A percentile compares a stretch with the other conserved stretches of the same genome.
Conservation (phyloP, 2,888 invertebrate species). For the Ormyrus labotus region DNA sequence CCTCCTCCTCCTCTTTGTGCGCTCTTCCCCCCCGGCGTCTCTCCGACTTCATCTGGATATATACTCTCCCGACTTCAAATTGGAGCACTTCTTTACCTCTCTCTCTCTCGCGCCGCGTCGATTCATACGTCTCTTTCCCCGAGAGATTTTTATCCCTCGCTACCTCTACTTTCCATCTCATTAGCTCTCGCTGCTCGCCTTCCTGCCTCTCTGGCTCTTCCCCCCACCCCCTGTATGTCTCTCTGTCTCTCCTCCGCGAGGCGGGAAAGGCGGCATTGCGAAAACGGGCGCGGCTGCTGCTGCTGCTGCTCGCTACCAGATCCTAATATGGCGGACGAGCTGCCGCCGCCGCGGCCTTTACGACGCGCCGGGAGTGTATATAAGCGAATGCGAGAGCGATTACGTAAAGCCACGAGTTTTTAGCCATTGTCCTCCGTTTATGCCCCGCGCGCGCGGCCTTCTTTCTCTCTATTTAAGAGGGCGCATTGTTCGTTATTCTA, state of each 20-base stretch:
- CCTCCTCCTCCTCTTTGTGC: too few relatives aligned
- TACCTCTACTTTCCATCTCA: conserved; percentile 46
- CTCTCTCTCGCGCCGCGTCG: background rate
- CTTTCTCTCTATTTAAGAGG: background rate
- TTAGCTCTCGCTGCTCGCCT: conserved; percentile 30
- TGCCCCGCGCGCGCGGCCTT: background rate
- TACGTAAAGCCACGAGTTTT: conserved; percentile 23
- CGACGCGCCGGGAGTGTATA: background rate
- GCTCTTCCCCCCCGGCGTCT: too few relatives aligned
- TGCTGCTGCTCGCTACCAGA: conserved; percentile 12
- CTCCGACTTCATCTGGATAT: background rate
- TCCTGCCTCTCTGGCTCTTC: conserved; percentile 51
- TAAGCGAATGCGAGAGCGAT: background rate
- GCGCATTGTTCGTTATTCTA: too few relatives aligned
- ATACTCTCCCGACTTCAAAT: background rate
- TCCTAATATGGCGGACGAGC: conserved; percentile 46
- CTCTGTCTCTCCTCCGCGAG: background rate
- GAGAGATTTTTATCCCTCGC: background rate
- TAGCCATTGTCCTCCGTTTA: conserved; percentile 4
- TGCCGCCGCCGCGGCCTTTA: background rate
- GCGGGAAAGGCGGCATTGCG: conserved; percentile 19
- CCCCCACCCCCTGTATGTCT: background rate
- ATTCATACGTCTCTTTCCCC: conserved; percentile 6
- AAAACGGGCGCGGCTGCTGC: conserved; percentile 26
- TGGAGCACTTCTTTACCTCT: background rate